Evolutionary conservation across 2,888 invertebrate species (phyloP).

Genomic region (Tinea semifulvella): DNA sequence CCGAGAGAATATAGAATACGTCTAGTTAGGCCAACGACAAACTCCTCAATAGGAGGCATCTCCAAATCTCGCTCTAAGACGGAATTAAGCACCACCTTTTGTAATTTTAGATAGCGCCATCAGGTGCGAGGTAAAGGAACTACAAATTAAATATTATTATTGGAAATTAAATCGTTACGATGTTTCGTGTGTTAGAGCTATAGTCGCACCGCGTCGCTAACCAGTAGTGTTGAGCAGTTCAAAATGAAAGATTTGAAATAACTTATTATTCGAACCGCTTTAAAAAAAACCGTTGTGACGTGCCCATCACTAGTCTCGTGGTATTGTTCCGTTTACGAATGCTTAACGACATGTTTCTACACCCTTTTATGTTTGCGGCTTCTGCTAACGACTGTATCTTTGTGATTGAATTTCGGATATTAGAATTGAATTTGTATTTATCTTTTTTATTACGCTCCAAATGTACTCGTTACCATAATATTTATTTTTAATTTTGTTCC

Average conservation of each 20-base stretch:
- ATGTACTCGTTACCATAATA: not conserved
- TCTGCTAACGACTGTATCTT: conserved; percentile 8
- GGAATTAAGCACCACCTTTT: too few relatives aligned
- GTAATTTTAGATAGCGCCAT: too few relatives aligned
- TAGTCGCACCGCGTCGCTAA: too few relatives aligned
- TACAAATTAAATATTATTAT: too few relatives aligned
- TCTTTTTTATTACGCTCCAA: not conserved
- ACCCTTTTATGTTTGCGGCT: conserved; percentile 9
- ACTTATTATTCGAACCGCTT: not conserved
- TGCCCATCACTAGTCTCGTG: not conserved
- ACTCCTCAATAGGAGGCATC: too few relatives aligned
- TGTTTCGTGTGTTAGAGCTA: too few relatives aligned
- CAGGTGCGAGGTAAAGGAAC: too few relatives aligned
- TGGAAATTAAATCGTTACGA: too few relatives aligned
- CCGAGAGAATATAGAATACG: too few relatives aligned
- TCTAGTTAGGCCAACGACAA: too few relatives aligned
- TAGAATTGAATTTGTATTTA: conserved; percentile 1
- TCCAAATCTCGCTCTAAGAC: too few relatives aligned
- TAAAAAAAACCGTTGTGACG: not conserved
- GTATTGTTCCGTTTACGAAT: conserved; percentile 8
- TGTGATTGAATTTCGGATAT: conserved; percentile 9
- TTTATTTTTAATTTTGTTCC: not conserved
- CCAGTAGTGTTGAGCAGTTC: not conserved
- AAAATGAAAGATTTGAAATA: not conserved
- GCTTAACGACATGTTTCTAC: conserved; percentile 8